Percentiles rank a stretch among this genome's conserved stretches.
Evolutionary conservation across 35 echinoderm and acorn worm genomes (phyloP).

Genomic region (Lytechinus variegatus): DNA sequence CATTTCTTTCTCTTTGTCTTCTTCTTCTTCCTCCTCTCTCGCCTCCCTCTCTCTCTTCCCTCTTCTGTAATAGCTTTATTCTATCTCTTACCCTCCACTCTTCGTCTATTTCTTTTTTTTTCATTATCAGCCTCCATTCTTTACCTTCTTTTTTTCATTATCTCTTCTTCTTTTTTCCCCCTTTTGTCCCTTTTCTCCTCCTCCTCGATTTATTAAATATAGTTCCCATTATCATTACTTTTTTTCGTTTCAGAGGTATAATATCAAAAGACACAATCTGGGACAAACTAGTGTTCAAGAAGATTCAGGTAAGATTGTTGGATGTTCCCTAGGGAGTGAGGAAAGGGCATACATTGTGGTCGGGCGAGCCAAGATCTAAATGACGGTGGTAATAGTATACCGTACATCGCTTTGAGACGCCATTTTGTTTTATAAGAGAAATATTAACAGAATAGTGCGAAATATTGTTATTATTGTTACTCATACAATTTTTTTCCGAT

Average conservation of each 20-base stretch:
- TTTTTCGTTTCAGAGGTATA: constrained; percentile 62
- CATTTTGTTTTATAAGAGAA: too few species aligned
- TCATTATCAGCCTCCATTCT: not conserved
- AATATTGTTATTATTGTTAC: too few species aligned
- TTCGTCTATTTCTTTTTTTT: not conserved
- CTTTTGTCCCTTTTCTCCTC: not conserved
- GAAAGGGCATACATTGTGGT: too few species aligned
- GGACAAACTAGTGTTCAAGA: constrained; percentile 84
- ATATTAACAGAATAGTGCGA: too few species aligned
- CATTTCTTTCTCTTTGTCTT: not conserved
- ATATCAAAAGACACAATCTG: constrained; percentile 66
- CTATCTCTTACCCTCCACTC: not conserved
- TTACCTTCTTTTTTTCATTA: not conserved
- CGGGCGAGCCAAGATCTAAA: too few species aligned
- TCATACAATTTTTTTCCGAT: too few species aligned
- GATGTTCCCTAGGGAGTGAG: too few species aligned
- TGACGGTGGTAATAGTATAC: too few species aligned
- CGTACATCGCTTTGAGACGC: too few species aligned
- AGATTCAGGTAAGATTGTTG: constrained; percentile 70
- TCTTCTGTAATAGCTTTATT: too few species aligned
- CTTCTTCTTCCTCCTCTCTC: too few species aligned
- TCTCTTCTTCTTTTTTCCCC: not conserved
- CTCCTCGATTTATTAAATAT: not conserved
- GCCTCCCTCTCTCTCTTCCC: too few species aligned
- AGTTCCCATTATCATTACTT: not conserved